Base-by-base conservation (phyloP, 2,113 vertebrate genomes). In the Oriolus oriolus region DNA sequence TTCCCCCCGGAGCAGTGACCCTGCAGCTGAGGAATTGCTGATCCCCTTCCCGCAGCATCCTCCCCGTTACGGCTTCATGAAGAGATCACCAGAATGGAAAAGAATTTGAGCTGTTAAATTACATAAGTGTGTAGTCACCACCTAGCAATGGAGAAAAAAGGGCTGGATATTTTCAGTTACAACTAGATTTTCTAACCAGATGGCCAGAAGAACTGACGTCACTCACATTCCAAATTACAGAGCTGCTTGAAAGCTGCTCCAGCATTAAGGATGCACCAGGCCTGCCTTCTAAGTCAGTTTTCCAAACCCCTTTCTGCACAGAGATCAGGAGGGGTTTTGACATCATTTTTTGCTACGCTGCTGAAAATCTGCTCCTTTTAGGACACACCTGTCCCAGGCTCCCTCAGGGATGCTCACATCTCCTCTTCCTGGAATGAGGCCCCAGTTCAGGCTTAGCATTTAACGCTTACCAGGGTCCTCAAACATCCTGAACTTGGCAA, bases 151-250 rank as follows among this genome's bases (percentile, higher is more conserved):
- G 91, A 96, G 95, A 95, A 97, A 95, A 95, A 97, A 97, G 94
- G 93, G 94, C 82, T 97, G 94, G 96, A 95, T 97, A 97, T 97
- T 97, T 97, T 95, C 95, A 94, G 94, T 97, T 96, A 94, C 93
- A 95, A 97, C 95, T 94, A 93, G 84, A 96, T 97, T 97, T 97
- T 97, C 96, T 96, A 93, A 96, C 57, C 96, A 97, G 93, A 96
- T 95, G 96, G 95, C 96, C 97, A 97, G 93, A 82, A 95, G 92
- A 96, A 96, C 96, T 95, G 96, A 97, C 96, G 96, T 97, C 97
- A 97, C 96, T 97, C 95, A 96, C 93, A 97, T 97, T 97, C 96
- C 95, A 96, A 90, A 95, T 96, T 90, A 96, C 45, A 96, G 96
- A 96, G 93, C 95, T 95, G 95, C 96, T 39, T 86, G 87, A 96